Percentiles rank a stretch among this genome's conserved stretches.
phyloP scores from a whole-genome alignment of 2,113 vertebrate species.

The Lasiurus cinereus region DNA sequence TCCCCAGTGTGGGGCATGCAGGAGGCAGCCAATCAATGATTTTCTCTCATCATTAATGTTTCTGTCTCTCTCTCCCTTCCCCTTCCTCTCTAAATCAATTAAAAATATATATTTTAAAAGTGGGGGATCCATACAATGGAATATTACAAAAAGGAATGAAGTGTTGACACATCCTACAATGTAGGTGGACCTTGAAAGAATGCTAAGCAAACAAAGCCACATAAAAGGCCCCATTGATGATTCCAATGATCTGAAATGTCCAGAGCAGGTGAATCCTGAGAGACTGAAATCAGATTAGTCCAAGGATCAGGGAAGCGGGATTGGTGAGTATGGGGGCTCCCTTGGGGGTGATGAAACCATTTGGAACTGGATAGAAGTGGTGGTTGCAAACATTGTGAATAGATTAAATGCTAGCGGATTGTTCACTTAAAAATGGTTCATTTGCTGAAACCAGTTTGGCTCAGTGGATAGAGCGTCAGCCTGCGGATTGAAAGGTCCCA shows the following conservation, averaged over 20 bases:
- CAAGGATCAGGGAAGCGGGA: too few relatives aligned
- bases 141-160: not conserved
- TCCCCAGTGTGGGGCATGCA: too few relatives aligned
- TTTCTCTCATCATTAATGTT: too few relatives aligned
- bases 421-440: not conserved
- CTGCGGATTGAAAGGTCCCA: too few relatives aligned
- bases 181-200: not conserved
- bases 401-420: not conserved
- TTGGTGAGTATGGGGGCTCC: too few relatives aligned
- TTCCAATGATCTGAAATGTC: not conserved
- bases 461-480: too few relatives aligned
- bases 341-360: not conserved
- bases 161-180: not conserved
- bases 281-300: not conserved
- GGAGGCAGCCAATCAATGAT: too few relatives aligned
- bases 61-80: too few relatives aligned
- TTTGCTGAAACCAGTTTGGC: not conserved
- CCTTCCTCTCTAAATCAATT: too few relatives aligned
- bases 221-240: not conserved
- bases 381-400: not conserved
- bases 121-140: not conserved
- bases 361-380: not conserved
- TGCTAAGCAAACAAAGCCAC: not conserved
- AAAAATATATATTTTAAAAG: too few relatives aligned
- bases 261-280: not conserved